Evolutionary conservation across 2,113 vertebrate genomes (phyloP), one percentile per base, ranked within the genome.

Genomic region (Cynopterus brachyotis): DNA sequence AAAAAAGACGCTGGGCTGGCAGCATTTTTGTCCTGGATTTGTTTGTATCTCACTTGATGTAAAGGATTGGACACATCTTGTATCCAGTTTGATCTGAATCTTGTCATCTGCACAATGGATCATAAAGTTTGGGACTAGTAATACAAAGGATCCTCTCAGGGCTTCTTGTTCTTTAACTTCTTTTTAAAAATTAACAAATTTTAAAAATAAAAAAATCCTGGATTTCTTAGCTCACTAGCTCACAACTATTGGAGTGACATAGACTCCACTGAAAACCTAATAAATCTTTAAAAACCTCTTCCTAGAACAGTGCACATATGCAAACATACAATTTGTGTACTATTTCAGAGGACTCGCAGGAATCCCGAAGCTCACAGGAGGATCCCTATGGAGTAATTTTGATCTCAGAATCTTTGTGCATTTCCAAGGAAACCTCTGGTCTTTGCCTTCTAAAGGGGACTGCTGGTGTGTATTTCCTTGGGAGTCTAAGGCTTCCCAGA

Each of bases 401-500:
- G 37, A 64, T 86, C 32, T 96, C 32, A 70, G 45, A 91, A 60
- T 7, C 35, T 85, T 70, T 67, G 10, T 67, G 57, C 28, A 80
- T 53, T 28, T 78, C 15, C 92, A 95, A 73, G 42, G 42, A 96
- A 55, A 97, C 55, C 81, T 84, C n/a, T 78, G 37, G 5, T 20
- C 55, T 94, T 95, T 79, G 26, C 26, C 17, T 75, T 72, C 26
- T 12, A 40, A 12, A 82, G 22, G 3, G 30, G 24, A n/a, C 15
- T 92, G 35, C 64, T 73, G 47, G n/a, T 64, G 26, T 80, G 22
- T 84, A 24, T 83, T 95, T 91, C 81, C 62, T 59, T 55, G 64
- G 40, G 30, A 50, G 17, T 84, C 55, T 81, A 59, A 94, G 42
- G 50, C 35, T 93, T 80, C 0, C 0, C 64, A 79, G 42, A 82